phyloP scores from a whole-genome alignment of 2,113 vertebrate genomes.

The Origma solitaria region DNA sequence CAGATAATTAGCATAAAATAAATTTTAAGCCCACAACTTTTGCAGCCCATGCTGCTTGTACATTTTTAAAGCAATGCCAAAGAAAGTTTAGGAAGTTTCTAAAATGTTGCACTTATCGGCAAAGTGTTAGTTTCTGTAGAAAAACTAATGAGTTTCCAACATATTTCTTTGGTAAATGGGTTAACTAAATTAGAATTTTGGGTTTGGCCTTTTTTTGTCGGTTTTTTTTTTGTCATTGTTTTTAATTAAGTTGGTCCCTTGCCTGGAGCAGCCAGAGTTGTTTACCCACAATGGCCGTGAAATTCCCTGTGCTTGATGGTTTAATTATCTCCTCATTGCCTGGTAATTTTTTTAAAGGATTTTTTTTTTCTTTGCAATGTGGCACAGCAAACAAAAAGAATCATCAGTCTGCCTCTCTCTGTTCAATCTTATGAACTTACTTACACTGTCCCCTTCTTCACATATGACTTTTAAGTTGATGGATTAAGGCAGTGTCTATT shows the following conservation, averaged over 20 bases:
- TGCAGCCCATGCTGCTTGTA: neutral
- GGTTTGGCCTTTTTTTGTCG: neutral
- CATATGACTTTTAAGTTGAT: neutral
- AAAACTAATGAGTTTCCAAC: neutral
- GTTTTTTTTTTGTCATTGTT: neutral
- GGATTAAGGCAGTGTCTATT: neutral
- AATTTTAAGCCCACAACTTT: neutral
- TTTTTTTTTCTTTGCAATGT: neutral
- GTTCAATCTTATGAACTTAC: neutral
- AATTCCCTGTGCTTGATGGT: conserved; percentile 10
- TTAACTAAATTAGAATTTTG: neutral
- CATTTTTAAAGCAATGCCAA: neutral
- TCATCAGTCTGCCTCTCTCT: neutral
- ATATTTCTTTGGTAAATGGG: neutral
- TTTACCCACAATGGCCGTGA: neutral
- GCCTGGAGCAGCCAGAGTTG: conserved; percentile 7
- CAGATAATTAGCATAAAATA: neutral
- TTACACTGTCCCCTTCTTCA: neutral
- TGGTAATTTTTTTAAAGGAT: conserved; percentile 3
- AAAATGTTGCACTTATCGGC: neutral
- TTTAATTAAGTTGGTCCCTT: conserved; percentile 34
- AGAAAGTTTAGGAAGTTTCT: neutral
- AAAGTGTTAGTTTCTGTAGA: neutral
- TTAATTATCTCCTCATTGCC: conserved; percentile 32
- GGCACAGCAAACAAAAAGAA: neutral